Percentiles rank a stretch among this genome's conserved stretches.
These are phyloP conservation scores for Bolinopsis microptera DNA, from an alignment of 37 sponge, comb jelly and placozoan species.

Conservation along the genomic window DNA sequence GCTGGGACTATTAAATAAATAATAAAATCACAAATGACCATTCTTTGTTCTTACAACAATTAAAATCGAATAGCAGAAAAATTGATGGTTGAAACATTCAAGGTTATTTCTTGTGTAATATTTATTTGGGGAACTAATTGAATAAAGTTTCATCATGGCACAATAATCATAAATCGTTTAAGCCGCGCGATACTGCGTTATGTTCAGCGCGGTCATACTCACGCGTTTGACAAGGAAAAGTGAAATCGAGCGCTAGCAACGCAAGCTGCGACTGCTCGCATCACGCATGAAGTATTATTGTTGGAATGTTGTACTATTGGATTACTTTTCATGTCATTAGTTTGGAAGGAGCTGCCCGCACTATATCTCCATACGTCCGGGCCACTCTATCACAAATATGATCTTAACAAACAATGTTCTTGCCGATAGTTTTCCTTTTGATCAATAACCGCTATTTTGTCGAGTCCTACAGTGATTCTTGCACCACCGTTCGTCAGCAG, in stretches of 20 bases:
- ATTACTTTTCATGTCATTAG: conserved; percentile 50
- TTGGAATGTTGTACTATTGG: conserved; percentile 52
- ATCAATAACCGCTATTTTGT: conserved; percentile 40
- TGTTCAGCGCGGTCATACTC: too few relatives aligned
- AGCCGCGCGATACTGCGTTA: too few relatives aligned
- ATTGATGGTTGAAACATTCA: too few relatives aligned
- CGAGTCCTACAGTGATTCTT: conserved; percentile 44
- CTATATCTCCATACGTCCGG: conserved; percentile 38
- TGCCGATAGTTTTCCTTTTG: conserved; percentile 56
- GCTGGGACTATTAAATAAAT: too few relatives aligned
- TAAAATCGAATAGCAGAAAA: too few relatives aligned
- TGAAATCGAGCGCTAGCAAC: conserved; percentile 5
- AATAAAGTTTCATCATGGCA: too few relatives aligned
- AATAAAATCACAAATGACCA: too few relatives aligned
- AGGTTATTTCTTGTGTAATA: too few relatives aligned
- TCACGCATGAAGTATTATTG: conserved; percentile 8
- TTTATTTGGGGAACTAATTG: too few relatives aligned
- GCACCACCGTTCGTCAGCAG: conserved; percentile 39
- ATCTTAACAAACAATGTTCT: conserved; percentile 50
- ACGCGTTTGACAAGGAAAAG: not conserved
- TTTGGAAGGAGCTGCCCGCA: conserved; percentile 4
- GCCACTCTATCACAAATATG: conserved; percentile 62
- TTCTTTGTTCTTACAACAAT: too few relatives aligned
- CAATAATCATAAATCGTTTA: too few relatives aligned
- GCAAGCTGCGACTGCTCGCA: not conserved